Percentiles rank a stretch among this genome's conserved stretches.
Conservation (phyloP, 2,113 vertebrate species). For the Chionis minor region DNA sequence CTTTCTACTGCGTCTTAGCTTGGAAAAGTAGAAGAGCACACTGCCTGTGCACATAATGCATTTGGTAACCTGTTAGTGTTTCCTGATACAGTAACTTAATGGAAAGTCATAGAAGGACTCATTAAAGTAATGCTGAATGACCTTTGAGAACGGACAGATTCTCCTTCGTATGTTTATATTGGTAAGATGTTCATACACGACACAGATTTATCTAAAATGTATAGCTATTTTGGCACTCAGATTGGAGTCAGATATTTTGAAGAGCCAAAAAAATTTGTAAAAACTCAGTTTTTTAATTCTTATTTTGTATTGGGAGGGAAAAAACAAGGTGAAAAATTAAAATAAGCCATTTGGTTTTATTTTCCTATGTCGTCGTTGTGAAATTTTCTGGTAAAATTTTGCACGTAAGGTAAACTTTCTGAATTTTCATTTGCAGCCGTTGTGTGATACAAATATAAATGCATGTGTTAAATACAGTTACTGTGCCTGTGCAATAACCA, state of each 20-base stretch:
- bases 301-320: neutral
- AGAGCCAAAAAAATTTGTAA: neutral
- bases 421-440: neutral
- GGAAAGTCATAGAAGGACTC: neutral
- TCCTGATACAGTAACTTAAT: neutral
- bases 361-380: neutral
- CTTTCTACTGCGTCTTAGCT: neutral
- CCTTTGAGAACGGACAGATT: neutral
- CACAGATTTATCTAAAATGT: neutral
- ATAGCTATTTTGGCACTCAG: neutral
- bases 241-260: neutral
- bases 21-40: neutral
- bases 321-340: neutral
- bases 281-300: rapidly evolving
- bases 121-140: neutral
- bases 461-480: neutral
- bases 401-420: neutral
- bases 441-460: neutral
- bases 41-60: neutral
- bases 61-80: neutral
- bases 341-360: neutral
- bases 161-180: neutral
- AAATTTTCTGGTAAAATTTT: neutral
- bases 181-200: neutral
- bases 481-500: neutral